Evolutionary conservation across 2,888 invertebrate genomes (phyloP), one percentile per base, ranked within the genome.

Genomic region (Nymphalis urticae): DNA sequence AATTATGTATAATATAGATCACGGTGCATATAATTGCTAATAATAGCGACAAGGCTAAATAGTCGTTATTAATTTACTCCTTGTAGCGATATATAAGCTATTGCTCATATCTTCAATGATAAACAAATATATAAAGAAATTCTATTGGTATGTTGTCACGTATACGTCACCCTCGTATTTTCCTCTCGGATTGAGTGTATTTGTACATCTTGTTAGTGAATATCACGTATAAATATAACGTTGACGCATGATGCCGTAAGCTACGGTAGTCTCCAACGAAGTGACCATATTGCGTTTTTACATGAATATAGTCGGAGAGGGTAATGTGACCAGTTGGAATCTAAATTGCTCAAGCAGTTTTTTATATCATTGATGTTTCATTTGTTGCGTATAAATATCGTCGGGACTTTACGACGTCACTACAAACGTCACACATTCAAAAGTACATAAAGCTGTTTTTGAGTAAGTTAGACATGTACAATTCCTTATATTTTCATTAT

Each of bases 161-260:
- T 17, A 16, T 42, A 58, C 66, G 62, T 72, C 67, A 72, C 54
- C 42, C 60, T 62, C 51, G 59, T 66, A 60, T 71, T 68, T 71
- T 58, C 69, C 42, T 42, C 13, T 42, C 69, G 59, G 36, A 42
- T 66, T 36, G 42, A 17, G 51, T 56, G 42, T 70, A 48, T 70
- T 70, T 70, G 64, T 62, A 60, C 48, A 69, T 50, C 54, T 61
- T 42, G 9, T 71, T 71, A 69, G 58, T 27, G 47, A 42, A 17
- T 42, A 42, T 42, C 42, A 21, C 27, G 61, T 50, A 36, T 62
- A 36, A 56, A 51, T 32, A 64, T 61, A 53, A 48, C 53, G 51
- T 68, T 19, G 19, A 32, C 42, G 27, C 32, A 64, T 61, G 54
- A 64, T 64, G 68, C 61, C 64, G 64, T 48, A 32, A n/a, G 32